Evolutionary conservation across 2,113 vertebrate genomes (phyloP).

Genomic region (Tragelaphus imberbis): DNA sequence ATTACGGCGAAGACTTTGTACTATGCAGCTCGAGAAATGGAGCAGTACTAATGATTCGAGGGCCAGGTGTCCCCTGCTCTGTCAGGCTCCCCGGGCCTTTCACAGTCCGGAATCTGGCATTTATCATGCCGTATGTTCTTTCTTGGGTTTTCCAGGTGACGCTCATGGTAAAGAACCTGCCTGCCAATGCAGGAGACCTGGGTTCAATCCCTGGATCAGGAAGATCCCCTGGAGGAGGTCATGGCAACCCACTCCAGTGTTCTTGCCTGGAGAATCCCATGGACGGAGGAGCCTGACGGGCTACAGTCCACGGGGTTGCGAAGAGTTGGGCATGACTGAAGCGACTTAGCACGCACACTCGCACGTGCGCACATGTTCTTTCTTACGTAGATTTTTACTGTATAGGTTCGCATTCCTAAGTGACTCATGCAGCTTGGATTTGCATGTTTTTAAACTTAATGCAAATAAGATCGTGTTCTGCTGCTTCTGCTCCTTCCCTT

Average conservation of each 20-base stretch:
- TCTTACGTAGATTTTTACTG: not conserved
- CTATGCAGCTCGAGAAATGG: not conserved
- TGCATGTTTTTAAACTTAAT: not conserved
- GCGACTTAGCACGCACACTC: fast-evolving
- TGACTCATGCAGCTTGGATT: not conserved
- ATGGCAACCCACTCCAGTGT: not conserved
- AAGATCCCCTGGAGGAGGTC: not conserved
- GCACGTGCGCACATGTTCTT: not conserved
- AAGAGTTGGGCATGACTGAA: not conserved
- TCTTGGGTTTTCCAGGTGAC: too few relatives aligned
- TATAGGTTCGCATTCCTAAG: not conserved
- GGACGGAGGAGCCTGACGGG: not conserved
- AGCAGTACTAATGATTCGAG: not conserved
- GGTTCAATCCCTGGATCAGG: not conserved
- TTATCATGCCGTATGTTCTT: not conserved
- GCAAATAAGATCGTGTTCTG: not conserved
- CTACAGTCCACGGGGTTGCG: not conserved
- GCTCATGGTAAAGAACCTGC: not conserved
- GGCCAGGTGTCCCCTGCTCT: not conserved
- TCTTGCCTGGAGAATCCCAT: not conserved
- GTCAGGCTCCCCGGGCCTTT: not conserved
- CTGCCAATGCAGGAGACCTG: not conserved
- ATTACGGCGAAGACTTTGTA: not conserved
- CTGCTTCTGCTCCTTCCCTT: not conserved
- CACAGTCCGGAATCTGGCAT: not conserved